Base-by-base conservation (phyloP, 2,113 vertebrate species). In the Furnarius figulus region DNA sequence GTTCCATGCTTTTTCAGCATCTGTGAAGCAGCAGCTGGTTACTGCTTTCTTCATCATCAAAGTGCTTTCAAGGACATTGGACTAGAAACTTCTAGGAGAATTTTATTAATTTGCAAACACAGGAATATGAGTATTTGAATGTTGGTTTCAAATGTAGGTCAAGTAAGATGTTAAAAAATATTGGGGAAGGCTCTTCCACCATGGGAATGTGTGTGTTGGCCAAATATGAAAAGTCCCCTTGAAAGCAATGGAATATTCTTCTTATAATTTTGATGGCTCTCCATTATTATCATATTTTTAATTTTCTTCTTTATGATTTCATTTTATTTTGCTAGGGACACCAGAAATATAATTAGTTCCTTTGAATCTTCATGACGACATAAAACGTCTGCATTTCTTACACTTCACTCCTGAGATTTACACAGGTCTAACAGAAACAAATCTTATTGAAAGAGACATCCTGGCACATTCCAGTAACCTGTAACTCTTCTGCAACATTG, bases 31-130 rank as follows among this genome's bases (percentile, higher is more conserved):
- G 97, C 98, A 98, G 98, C 98, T 98, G 98, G 97, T 94, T 87
- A 92, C 82, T 94, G 96, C 97, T 98, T 90, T 95, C 97, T 97
- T 98, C 96, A 96, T 97, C 97, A 97, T 95, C 91, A 98, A 98
- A 98, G 98, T 98, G 96, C 97, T 97, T 98, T 98, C 97, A 98
- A 98, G 98, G 98, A 97, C 96, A 93, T 97, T 96, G 82, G 62
- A 72, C 96, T 97, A 92, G 94, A 97, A 98, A 98, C 97, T 96
- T 97, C 94, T 80, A 96, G 95, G 90, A 96, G 95, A 95, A 95
- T 97, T 97, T 96, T 94, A 93, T 96, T 97, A 91, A 93, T 95
- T 95, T 97, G 87, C 76, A 97, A 98, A 95, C 78, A 87, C 35
- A 44, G n/a, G 90, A 95, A 93, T 93, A 47, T 39, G 84, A 87